Evolutionary conservation across 2,888 invertebrate species (phyloP), one percentile per base, ranked within the genome.

Genomic region (Sericinus montela): DNA sequence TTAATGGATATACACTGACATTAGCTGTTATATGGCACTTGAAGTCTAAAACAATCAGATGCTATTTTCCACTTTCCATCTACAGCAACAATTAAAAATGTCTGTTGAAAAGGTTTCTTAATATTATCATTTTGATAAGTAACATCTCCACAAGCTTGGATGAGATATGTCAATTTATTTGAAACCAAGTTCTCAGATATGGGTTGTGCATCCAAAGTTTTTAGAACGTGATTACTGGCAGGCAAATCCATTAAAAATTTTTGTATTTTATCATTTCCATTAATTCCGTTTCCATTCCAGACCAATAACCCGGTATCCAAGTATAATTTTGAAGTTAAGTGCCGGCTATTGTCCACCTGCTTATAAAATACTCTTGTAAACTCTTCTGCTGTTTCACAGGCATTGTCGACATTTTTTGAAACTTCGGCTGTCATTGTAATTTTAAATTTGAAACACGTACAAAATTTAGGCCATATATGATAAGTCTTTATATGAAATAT

Each of bases 21-120:
- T 55, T 67, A 76, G 48, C 60, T 72, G 34, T 60, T 77, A 50
- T 80, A 81, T 0, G 87, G 87, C 15, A 86, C 95, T 87, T 96
- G 95, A 60, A 95, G 89, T 67, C 97, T 90, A 65, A 96, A 97
- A 63, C 94, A 94, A 72, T 98, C 97, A 36, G 94, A 95, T 9
- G 95, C 96, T 59, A 98, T 95, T 83, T 97, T 97, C 97, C 97
- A 98, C 71, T 97, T 97, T 58, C 96, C 95, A 11, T 93, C 95
- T 55, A 95, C 92, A 4, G 96, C 95, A 0, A 97, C 96, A 45
- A 98, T 93, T 19, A 97, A 89, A 70, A 98, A 97, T 30, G 93
- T 95, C 78, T 98, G 96, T 67, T 94, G 94, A 65, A 96, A 97
- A 0, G 93, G 91, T 64, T 93, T 93, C 13, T 90, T 91, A 2